phyloP scores from a whole-genome alignment of 2,113 vertebrate species.

The Morphnarchus princeps region DNA sequence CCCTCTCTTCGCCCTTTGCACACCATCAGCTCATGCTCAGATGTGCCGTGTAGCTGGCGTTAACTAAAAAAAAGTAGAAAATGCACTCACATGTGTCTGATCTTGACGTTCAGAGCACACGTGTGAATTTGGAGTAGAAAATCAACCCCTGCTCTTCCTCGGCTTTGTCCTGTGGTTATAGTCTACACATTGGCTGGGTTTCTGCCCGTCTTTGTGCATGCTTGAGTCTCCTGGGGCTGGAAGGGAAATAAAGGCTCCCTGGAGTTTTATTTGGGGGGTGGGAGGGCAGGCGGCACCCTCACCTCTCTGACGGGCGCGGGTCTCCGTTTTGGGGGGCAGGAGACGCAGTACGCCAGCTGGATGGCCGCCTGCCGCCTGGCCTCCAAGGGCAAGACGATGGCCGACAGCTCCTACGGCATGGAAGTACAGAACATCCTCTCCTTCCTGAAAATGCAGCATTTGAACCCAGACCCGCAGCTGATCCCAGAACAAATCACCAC shows the following conservation, averaged over 20 bases:
- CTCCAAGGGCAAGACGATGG: constrained; percentile 99
- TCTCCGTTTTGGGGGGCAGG: constrained; percentile 70
- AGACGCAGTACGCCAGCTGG: constrained; percentile 97
- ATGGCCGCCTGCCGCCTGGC: constrained; percentile 97
- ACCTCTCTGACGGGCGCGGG: rapidly evolving
- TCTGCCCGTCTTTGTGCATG: rapidly evolving
- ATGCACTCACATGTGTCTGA: not conserved
- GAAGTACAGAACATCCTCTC: constrained; percentile 99
- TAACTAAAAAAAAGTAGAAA: not conserved
- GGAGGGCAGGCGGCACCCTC: not conserved
- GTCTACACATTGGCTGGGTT: rapidly evolving
- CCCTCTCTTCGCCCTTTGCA: rapidly evolving
- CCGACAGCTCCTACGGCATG: constrained; percentile 94
- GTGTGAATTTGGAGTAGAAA: not conserved
- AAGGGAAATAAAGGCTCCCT: not conserved
- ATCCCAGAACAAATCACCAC: constrained; percentile 91
- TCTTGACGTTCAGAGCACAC: not conserved
- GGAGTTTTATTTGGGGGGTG: not conserved
- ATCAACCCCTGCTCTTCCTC: not conserved
- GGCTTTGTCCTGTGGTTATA: not conserved
- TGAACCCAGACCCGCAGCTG: constrained; percentile 94
- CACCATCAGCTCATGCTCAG: not conserved
- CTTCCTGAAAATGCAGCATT: constrained; percentile 98
- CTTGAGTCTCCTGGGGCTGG: not conserved
- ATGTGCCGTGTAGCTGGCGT: not conserved